Conservation (phyloP, 1,140 invertebrate species). For the Drosophila busckii region DNA sequence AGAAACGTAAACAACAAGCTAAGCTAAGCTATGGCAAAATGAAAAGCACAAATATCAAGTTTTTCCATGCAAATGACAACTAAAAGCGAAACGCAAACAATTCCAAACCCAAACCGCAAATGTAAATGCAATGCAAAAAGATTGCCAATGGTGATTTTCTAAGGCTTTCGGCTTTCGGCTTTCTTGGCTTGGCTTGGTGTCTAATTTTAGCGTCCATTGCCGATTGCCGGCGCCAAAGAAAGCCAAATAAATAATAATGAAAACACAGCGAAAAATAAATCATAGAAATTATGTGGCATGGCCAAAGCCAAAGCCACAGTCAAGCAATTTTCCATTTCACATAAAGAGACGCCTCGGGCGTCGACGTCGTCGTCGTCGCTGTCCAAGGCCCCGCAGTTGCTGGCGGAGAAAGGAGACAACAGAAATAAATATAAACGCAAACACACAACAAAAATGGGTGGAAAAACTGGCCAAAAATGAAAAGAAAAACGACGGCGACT, state of each 20-base stretch:
- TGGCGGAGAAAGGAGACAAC: constrained; percentile 64
- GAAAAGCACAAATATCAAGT: constrained; percentile 48
- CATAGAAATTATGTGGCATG: constrained; percentile 64
- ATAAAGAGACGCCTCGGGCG: constrained; percentile 33
- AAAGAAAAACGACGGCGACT: constrained; percentile 35
- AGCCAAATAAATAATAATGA: constrained; percentile 57
- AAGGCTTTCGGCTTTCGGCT: not conserved
- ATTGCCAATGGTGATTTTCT: constrained; percentile 42
- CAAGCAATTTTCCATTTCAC: constrained; percentile 64
- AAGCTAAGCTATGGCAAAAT: constrained; percentile 21
- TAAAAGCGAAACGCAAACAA: constrained; percentile 29
- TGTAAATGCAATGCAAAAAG: constrained; percentile 40
- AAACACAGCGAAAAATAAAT: constrained; percentile 59
- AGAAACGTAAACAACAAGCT: constrained; percentile 8
- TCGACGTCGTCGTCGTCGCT: too few relatives aligned
- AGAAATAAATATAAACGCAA: too few relatives aligned
- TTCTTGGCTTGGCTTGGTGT: not conserved
- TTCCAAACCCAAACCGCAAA: constrained; percentile 35
- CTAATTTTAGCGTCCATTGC: constrained; percentile 17
- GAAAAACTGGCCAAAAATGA: constrained; percentile 54
- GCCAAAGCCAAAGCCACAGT: constrained; percentile 16
- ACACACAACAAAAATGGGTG: too few relatives aligned
- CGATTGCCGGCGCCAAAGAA: constrained; percentile 40
- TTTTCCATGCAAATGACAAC: constrained; percentile 53
- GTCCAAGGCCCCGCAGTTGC: too few relatives aligned